Base-by-base conservation (phyloP, 2,888 invertebrate species). In the Xestia xanthographa region DNA sequence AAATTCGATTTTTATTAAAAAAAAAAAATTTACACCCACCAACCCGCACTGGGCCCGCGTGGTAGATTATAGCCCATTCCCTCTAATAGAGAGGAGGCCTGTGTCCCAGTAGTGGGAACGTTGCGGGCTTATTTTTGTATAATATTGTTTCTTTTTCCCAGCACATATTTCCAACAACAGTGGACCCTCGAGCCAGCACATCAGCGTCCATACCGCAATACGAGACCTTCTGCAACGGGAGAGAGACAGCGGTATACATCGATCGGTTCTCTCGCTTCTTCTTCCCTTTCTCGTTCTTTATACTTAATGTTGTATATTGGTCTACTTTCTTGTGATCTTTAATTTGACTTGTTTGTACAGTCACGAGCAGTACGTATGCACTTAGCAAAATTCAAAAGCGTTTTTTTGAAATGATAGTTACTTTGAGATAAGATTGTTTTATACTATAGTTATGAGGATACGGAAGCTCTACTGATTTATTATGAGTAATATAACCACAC, bases 301-400 rank as follows among this genome's bases (percentile, higher is more conserved):
- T 98, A 90, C 97, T 99, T n/a, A 99, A 99, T 92, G 98, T 98
- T 84, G 98, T 98, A 22, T 99, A 99, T 93, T 99, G 99, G 99
- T 98, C 98, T 88, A 98, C 98, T 80, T 98, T 98, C 94, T 90
- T 96, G 92, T 96, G 93, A 83, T 77, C 20, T 11, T 5, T 0
- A 41, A 22, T 66, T 3, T 0, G 6, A 34, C 0, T 29, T 45
- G 12, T 34, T 56, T 26, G 12, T 29, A 56, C 56, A 56, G 26
- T 26, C 56, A 26, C 26, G 26, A 1, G 0, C 26, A 29, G 0
- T 14, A 56, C 26, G 14, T 56, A 26, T 9, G 9, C 50, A 50
- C 4, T 50, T 22, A 4, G 9, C 22, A 50, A 4, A 50, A 22
- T 50, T 50, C 50, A 22, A 3, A 22, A 22, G 50, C 3, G 9